These are phyloP conservation scores for Catocala fraxini DNA, from an alignment of 2,888 invertebrate species.

Conservation along the genomic window DNA sequence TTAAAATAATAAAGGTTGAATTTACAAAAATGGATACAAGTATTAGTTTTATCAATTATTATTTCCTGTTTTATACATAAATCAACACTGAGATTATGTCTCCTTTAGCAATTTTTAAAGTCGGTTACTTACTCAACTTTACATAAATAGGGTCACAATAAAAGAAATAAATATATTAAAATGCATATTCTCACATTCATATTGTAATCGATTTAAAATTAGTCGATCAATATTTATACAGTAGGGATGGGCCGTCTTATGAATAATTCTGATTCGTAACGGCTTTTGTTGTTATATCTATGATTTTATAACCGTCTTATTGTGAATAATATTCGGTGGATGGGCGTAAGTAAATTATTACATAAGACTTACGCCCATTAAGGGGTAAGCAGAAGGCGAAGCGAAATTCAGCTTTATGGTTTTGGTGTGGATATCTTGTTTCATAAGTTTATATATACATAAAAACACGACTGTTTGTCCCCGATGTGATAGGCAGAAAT, in stretches of 20 bases:
- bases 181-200: constrained; percentile 41
- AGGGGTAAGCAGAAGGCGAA: too few relatives aligned
- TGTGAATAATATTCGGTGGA: too few relatives aligned
- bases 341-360: too few relatives aligned
- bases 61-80: background rate
- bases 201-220: constrained; percentile 48
- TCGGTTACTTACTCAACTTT: constrained; percentile 22
- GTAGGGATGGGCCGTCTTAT: constrained; percentile 29
- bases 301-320: constrained; percentile 9
- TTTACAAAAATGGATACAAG: too few relatives aligned
- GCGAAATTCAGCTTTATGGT: too few relatives aligned
- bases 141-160: constrained; percentile 15
- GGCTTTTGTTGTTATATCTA: constrained; percentile 15
- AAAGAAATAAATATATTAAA: constrained; percentile 28
- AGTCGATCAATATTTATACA: constrained; percentile 40
- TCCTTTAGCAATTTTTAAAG: background rate
- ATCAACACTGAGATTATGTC: background rate
- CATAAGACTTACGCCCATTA: too few relatives aligned
- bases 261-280: constrained; percentile 32
- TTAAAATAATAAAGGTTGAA: too few relatives aligned
- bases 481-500: too few relatives aligned
- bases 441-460: too few relatives aligned
- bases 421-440: too few relatives aligned
- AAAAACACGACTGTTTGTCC: too few relatives aligned
- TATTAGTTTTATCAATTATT: background rate